Evolutionary conservation across 2,797 vertebrate genomes (phyloP), one percentile per base, ranked within the genome.

Genomic region (Coracias cyanogaster): DNA sequence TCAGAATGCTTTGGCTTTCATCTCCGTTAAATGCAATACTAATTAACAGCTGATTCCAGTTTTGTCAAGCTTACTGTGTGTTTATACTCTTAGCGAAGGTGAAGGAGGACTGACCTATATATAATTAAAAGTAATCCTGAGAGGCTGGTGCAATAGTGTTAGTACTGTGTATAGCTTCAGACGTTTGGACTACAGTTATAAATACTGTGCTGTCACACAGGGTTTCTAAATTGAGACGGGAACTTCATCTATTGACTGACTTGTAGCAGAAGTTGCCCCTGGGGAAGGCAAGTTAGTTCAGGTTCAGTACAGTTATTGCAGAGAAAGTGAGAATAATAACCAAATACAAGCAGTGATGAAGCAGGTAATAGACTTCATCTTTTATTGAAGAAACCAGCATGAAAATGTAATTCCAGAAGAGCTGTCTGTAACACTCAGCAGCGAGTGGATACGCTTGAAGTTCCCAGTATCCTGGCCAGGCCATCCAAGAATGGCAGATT

Each of bases 41-140:
- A 89, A 94, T 95, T 91, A 93, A 70, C 69, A 76, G 43, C 43
- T 76, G 79, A 82, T 93, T 93, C 52, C 39, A 58, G 29, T 94
- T 93, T 85, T 74, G 25, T 89, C 48, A 73, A 64, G 74, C 52
- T 82, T 90, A 31, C 60, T 82, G 29, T 66, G 55, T 35, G 76
- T 55, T 49, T 89, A 9, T 4, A 9, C 31, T 82, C 74, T 82
- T 93, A 83, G 77, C 67, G 35, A 64, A 82, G 72, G 85, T 86
- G 84, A 69, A 45, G 72, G 72, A 76, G 46, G 61, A 41, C 57
- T 86, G 37, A 89, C 54, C 15, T 85, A 35, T 65, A 24, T 83
- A 69, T 57, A 84, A 82, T 60, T 37, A 76, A 72, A 74, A 83
- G 54, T 52, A 62, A 64, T 79, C 52, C 45, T 37, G 33, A n/a